These are phyloP conservation scores for Cranoglanis bouderius DNA, from an alignment of 2,113 vertebrate genomes.

Conservation along the genomic window DNA sequence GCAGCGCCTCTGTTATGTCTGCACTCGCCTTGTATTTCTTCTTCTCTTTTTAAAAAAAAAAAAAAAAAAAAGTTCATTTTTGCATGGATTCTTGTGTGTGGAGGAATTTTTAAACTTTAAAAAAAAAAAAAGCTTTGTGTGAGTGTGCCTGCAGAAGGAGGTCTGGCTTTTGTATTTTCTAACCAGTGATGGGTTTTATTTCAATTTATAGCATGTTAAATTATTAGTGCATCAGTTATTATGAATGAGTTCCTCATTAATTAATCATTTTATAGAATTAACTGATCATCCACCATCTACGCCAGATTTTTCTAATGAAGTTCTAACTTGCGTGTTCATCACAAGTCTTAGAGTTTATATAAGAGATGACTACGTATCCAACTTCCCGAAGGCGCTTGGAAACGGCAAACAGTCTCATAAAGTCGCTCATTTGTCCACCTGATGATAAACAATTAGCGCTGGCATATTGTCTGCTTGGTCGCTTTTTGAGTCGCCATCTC, in stretches of 20 bases:
- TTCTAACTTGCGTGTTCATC: neutral
- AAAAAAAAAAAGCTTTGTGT: neutral
- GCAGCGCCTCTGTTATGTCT: conserved; percentile 43
- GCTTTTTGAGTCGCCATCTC: conserved; percentile 65
- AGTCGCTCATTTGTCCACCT: neutral
- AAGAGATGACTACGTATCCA: neutral
- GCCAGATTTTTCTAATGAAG: neutral
- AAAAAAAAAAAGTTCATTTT: neutral
- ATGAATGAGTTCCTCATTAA: neutral
- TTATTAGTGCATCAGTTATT: neutral
- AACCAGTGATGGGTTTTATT: neutral
- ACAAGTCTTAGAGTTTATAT: neutral
- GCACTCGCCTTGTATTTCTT: conserved; percentile 15
- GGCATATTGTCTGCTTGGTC: neutral
- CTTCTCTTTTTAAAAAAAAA: neutral
- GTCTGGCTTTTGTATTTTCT: conserved; percentile 21
- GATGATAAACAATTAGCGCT: conserved; percentile 16
- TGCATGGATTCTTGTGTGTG: conserved; percentile 14
- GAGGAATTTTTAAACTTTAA: conserved; percentile 4
- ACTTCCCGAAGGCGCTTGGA: neutral
- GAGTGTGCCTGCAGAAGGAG: neutral
- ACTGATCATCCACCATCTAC: neutral
- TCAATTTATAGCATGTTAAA: neutral
- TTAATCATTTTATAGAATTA: neutral
- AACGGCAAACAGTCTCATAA: neutral